Percentiles rank a stretch among this genome's conserved stretches.
phyloP scores from a whole-genome alignment of 2,797 vertebrate genomes.

The Argentina silus region DNA sequence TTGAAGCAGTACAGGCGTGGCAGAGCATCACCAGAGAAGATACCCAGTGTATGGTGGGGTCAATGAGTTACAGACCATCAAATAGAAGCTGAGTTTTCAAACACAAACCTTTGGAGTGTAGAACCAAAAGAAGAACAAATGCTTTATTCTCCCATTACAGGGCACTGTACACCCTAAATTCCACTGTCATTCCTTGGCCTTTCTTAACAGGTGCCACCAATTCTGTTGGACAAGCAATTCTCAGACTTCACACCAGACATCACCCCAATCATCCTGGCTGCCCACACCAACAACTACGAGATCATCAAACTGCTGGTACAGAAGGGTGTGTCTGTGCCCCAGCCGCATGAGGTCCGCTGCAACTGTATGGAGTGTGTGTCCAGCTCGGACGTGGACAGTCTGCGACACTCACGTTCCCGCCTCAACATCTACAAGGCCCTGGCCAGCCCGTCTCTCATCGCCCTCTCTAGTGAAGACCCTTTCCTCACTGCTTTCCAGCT shows the following conservation, averaged over 20 bases:
- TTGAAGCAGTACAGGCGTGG: no score
- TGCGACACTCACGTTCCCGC: conserved; percentile 93
- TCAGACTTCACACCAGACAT: conserved; percentile 98
- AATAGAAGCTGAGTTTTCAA: no score
- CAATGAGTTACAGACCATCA: no score
- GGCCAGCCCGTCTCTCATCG: conserved; percentile 90
- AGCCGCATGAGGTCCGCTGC: conserved; percentile 93
- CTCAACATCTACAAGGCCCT: conserved; percentile 96
- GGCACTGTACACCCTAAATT: no score
- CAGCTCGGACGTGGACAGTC: conserved; percentile 90
- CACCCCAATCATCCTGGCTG: conserved; percentile 96
- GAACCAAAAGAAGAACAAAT: no score
- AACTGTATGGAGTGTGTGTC: conserved; percentile 92
- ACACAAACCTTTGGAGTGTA: no score
- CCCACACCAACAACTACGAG: conserved; percentile 98
- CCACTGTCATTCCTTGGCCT: neutral
- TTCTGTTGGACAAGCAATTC: conserved; percentile 93
- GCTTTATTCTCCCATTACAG: no score
- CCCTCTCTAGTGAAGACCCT: conserved; percentile 95
- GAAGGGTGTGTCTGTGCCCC: conserved; percentile 91
- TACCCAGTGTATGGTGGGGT: no score
- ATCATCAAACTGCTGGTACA: conserved; percentile 95
- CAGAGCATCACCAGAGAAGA: no score
- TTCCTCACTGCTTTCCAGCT: conserved; percentile 96
- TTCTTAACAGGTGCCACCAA: conserved; percentile 85